These are phyloP conservation scores for Drosophila birchii DNA, from an alignment of 2,888 invertebrate species.

Conservation along the genomic window DNA sequence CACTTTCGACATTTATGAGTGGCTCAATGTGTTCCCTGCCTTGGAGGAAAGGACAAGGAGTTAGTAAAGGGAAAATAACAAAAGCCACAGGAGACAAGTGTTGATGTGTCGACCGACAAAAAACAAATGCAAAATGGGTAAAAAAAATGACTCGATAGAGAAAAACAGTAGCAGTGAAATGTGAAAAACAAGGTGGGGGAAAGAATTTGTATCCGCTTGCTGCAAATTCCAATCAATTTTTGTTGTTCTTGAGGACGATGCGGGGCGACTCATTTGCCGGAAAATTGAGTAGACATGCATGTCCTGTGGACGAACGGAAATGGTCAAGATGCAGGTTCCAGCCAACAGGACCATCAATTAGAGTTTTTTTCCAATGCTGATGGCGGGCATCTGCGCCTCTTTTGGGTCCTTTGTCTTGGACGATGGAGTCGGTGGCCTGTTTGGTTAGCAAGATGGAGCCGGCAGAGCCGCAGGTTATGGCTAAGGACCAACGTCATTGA, in stretches of 20 bases:
- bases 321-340: slow-evolving; percentile 73
- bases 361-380: slow-evolving; percentile 40
- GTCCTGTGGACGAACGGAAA: slow-evolving; percentile 71
- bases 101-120: slow-evolving; percentile 12
- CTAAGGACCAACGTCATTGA: slow-evolving; percentile 73
- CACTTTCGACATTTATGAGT: slow-evolving; percentile 43
- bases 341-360: slow-evolving; percentile 64
- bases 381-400: slow-evolving; percentile 11
- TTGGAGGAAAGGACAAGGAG: background rate
- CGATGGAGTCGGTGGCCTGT: slow-evolving; percentile 68
- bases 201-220: slow-evolving; percentile 60
- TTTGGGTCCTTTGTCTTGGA: slow-evolving; percentile 76
- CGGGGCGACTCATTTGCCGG: slow-evolving; percentile 71
- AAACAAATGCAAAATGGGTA: slow-evolving; percentile 33
- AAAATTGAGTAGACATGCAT: slow-evolving; percentile 81
- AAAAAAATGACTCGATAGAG: slow-evolving; percentile 44
- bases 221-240: slow-evolving; percentile 82
- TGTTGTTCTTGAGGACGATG: slow-evolving; percentile 49
- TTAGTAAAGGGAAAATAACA: slow-evolving; percentile 41
- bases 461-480: slow-evolving; percentile 73
- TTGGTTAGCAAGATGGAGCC: slow-evolving; percentile 81
- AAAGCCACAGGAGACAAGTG: slow-evolving; percentile 59
- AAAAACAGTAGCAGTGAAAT: slow-evolving; percentile 58
- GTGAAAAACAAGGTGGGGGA: slow-evolving; percentile 13
- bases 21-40: slow-evolving; percentile 12